Evolutionary conservation across 2,888 invertebrate species (phyloP).

Genomic region (Incurvaria masculella): DNA sequence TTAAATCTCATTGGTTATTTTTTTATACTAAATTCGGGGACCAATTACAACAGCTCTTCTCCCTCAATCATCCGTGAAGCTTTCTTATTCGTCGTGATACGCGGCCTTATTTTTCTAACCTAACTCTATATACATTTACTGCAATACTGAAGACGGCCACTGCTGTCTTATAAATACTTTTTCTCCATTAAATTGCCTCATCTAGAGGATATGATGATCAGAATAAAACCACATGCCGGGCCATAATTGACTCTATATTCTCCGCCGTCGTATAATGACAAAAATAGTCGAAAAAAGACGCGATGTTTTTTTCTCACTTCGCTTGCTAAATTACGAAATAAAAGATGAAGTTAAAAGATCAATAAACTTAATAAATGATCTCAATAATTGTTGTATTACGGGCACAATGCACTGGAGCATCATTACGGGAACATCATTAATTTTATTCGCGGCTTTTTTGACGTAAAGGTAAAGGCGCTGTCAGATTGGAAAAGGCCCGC

Average conservation of each 20-base stretch:
- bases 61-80: not conserved
- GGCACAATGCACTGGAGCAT: conserved; percentile 55
- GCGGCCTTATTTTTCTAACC: too few relatives aligned
- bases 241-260: conserved; percentile 56
- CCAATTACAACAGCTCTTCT: too few relatives aligned
- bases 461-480: conserved; percentile 55
- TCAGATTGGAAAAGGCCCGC: conserved; percentile 51
- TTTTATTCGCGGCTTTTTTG: conserved; percentile 55
- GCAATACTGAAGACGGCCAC: conserved; percentile 25
- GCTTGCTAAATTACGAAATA: conserved; percentile 58
- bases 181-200: conserved; percentile 32
- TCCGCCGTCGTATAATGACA: conserved; percentile 56
- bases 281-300: conserved; percentile 54
- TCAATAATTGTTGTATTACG: conserved; percentile 58
- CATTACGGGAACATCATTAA: conserved; percentile 58
- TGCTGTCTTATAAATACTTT: conserved; percentile 38
- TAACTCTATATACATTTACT: too few relatives aligned
- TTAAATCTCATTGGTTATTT: too few relatives aligned
- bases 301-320: conserved; percentile 51
- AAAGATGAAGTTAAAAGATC: conserved; percentile 59
- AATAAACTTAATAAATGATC: conserved; percentile 59
- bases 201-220: conserved; percentile 49
- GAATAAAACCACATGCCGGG: conserved; percentile 56
- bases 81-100: not conserved
- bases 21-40: too few relatives aligned